phyloP scores from a whole-genome alignment of 2,113 vertebrate species.

The Oreocharis arfaki region DNA sequence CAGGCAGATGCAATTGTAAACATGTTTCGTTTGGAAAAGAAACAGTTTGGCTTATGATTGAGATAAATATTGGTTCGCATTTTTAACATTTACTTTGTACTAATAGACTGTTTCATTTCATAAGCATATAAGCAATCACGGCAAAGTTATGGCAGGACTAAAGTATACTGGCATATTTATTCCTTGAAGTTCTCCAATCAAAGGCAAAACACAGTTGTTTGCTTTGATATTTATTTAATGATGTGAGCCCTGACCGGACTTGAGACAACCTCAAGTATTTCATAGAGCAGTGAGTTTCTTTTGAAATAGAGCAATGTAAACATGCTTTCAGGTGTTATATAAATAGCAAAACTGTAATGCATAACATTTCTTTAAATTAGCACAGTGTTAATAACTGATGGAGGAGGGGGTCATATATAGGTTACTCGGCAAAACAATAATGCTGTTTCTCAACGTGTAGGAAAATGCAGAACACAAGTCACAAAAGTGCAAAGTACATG shows the following conservation, averaged over 20 bases:
- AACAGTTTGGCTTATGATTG: constrained; percentile 5
- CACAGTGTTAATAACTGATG: background rate
- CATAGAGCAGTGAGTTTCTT: background rate
- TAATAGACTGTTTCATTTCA: constrained; percentile 51
- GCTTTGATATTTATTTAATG: constrained; percentile 36
- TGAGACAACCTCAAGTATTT: background rate
- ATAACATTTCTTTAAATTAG: constrained; percentile 26
- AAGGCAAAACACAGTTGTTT: constrained; percentile 48
- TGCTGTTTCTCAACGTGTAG: background rate
- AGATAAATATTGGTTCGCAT: constrained; percentile 24
- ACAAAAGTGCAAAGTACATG: background rate
- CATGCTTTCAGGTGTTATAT: background rate
- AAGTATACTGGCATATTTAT: constrained; percentile 12
- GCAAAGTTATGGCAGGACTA: constrained; percentile 12
- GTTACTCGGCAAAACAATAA: background rate
- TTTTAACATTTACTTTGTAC: constrained; percentile 43
- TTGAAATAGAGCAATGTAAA: constrained; percentile 5
- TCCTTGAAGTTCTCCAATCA: constrained; percentile 31
- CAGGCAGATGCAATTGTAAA: constrained; percentile 33
- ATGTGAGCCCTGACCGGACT: background rate
- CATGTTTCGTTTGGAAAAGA: constrained; percentile 13
- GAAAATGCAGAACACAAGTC: background rate
- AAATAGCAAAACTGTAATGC: constrained; percentile 2
- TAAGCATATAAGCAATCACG: constrained; percentile 31
- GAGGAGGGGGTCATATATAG: background rate